These are phyloP conservation scores for Acridotheres tristis DNA, from an alignment of 2,797 vertebrate genomes.

Conservation along the genomic window DNA sequence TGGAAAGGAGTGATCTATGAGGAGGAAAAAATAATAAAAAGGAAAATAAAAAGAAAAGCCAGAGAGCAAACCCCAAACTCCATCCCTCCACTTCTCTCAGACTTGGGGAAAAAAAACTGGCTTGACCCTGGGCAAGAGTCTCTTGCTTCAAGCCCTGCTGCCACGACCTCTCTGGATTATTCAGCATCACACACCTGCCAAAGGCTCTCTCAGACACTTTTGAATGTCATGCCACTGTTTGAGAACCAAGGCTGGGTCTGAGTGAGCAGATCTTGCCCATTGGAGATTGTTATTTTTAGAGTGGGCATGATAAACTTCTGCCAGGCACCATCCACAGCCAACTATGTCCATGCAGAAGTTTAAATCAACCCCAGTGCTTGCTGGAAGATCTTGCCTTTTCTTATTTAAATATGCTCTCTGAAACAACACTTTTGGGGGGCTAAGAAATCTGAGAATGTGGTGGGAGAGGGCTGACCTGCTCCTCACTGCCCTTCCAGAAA, in stretches of 20 bases:
- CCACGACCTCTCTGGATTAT: background rate
- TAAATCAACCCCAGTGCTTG: background rate
- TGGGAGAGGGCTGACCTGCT: background rate
- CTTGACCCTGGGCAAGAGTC: background rate
- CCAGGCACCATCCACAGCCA: slow-evolving; percentile 13
- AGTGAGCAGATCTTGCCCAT: background rate
- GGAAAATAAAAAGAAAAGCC: no score
- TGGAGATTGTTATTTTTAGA: slow-evolving; percentile 52
- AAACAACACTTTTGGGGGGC: background rate
- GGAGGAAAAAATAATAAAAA: no score
- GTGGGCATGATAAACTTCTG: slow-evolving; percentile 37
- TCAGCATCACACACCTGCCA: background rate
- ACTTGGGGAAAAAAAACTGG: background rate
- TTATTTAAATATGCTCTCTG: background rate
- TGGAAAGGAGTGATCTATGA: background rate
- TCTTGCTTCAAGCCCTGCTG: background rate
- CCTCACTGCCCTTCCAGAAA: background rate
- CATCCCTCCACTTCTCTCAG: background rate
- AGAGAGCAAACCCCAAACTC: background rate
- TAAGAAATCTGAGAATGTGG: background rate
- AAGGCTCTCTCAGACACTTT: background rate
- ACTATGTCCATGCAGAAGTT: background rate
- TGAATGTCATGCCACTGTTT: slow-evolving; percentile 2
- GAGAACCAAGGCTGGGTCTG: background rate
- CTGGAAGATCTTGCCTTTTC: slow-evolving; percentile 21